Evolutionary conservation across 2,888 invertebrate species (phyloP).

Genomic region (Eupeodes latifasciatus): DNA sequence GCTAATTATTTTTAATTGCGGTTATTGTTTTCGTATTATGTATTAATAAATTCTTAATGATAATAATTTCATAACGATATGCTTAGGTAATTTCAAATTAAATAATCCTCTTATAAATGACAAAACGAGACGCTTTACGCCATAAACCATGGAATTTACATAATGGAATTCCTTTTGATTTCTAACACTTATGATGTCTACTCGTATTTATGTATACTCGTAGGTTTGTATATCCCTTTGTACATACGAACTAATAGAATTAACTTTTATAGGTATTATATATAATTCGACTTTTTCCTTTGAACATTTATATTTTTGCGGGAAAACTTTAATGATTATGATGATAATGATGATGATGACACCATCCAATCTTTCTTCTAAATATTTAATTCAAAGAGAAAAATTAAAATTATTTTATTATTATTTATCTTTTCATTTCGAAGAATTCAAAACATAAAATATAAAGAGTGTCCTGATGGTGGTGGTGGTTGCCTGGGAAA

Average conservation of each 20-base stretch:
- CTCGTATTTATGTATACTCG: no score
- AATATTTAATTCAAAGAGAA: not conserved
- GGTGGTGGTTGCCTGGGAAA: not conserved
- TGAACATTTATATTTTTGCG: not conserved
- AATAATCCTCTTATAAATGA: not conserved
- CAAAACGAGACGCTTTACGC: no score
- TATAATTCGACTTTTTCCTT: not conserved
- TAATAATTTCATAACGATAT: not conserved
- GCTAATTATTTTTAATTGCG: no score
- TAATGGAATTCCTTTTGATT: slow-evolving; percentile 12
- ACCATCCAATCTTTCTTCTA: not conserved
- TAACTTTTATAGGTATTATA: not conserved
- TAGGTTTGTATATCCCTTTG: not conserved
- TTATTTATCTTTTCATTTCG: slow-evolving; percentile 6
- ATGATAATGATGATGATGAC: not conserved
- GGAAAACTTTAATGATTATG: slow-evolving; percentile 7
- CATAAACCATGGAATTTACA: no score
- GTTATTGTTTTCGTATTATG: no score
- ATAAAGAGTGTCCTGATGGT: not conserved
- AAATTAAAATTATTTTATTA: slow-evolving; percentile 15
- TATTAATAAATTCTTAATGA: no score
- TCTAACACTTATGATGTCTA: not conserved
- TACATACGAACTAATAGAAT: not conserved
- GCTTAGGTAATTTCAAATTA: slow-evolving; percentile 6
- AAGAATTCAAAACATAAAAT: not conserved